Evolutionary conservation across 2,888 invertebrate species (phyloP).

Genomic region (Dasysyrphus albostriatus): DNA sequence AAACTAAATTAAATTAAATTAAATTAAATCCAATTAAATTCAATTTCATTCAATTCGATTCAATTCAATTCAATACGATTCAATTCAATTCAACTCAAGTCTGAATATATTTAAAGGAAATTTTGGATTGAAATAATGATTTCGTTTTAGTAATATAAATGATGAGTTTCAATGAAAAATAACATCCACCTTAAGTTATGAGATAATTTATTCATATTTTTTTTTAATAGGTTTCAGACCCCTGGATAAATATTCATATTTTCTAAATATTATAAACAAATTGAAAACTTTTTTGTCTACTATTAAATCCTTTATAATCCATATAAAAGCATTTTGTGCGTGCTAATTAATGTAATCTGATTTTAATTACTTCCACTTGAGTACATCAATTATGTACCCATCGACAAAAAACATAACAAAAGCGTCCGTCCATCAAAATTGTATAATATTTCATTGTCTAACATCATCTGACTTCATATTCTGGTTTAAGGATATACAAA

Average conservation of each 20-base stretch:
- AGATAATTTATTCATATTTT: no score
- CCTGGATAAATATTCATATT: neutral
- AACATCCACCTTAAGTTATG: no score
- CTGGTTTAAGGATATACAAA: neutral
- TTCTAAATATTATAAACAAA: neutral
- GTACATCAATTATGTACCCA: conserved; percentile 83
- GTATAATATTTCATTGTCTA: conserved; percentile 67
- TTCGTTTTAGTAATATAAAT: no score
- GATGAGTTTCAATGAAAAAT: no score
- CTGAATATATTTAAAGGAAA: no score
- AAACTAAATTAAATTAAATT: no score
- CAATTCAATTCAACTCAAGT: no score
- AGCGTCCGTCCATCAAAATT: conserved; percentile 66
- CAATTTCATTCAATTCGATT: no score
- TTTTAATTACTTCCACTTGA: conserved; percentile 84
- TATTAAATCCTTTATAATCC: neutral
- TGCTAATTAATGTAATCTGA: conserved; percentile 80
- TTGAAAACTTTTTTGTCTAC: neutral
- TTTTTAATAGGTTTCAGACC: no score
- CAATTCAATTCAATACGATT: no score
- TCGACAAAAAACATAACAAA: conserved; percentile 79
- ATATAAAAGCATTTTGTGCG: conserved; percentile 34
- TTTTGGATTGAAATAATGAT: no score
- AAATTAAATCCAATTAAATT: no score
- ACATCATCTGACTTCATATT: conserved; percentile 19